Conservation (phyloP, 2,113 vertebrate species). For the Plecturocebus donacophilus region DNA sequence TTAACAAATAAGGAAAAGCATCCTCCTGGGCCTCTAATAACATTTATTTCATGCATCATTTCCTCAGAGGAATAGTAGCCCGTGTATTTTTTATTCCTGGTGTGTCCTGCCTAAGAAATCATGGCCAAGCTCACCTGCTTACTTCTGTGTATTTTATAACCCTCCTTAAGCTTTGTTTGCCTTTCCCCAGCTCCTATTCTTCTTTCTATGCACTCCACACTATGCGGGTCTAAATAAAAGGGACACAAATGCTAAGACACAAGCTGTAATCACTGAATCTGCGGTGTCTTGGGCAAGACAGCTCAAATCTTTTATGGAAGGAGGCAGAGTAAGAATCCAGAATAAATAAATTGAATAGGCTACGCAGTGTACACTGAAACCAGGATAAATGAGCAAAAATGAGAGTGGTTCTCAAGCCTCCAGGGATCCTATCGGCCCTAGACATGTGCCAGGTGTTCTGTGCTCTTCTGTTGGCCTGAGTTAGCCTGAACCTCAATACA, state of each 20-base stretch:
- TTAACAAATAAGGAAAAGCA: constrained; percentile 77
- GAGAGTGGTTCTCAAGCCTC: neutral
- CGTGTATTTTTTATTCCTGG: constrained; percentile 67
- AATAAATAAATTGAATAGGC: neutral
- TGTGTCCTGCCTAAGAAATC: constrained; percentile 69
- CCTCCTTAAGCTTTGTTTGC: constrained; percentile 11
- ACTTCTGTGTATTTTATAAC: constrained; percentile 32
- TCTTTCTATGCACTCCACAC: neutral
- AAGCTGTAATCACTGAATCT: neutral
- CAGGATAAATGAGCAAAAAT: neutral
- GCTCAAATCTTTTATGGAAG: neutral
- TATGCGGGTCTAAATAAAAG: neutral
- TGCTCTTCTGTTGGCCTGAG: neutral
- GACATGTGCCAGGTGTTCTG: accelerated
- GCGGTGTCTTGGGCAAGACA: neutral
- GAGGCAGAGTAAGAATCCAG: neutral
- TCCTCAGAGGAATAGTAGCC: constrained; percentile 69
- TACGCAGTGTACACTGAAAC: neutral
- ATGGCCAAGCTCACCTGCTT: constrained; percentile 66
- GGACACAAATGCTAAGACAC: neutral
- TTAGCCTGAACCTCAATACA: neutral
- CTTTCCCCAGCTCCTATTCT: neutral
- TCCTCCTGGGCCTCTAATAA: constrained; percentile 77
- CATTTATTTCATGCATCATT: constrained; percentile 79
- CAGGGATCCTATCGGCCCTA: neutral